A percentile compares a stretch with the other conserved stretches of the same genome.
phyloP scores from a whole-genome alignment of 2,113 vertebrate species.

The Pardalotus punctatus region DNA sequence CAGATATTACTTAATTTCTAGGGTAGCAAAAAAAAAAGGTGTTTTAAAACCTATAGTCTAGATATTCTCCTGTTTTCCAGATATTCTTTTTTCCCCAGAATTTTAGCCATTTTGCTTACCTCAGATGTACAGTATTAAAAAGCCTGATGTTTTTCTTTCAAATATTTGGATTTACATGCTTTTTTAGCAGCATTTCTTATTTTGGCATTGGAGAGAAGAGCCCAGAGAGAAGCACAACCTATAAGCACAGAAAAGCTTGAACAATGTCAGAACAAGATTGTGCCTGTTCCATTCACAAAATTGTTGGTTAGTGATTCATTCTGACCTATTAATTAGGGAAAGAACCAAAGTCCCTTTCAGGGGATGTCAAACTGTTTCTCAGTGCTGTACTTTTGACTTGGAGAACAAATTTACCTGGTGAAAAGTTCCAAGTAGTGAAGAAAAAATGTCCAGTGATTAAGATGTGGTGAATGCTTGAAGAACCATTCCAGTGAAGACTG shows the following conservation, averaged over 20 bases:
- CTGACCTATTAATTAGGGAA: not conserved
- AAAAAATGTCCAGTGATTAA: not conserved
- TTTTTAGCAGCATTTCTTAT: not conserved
- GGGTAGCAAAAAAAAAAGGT: not conserved
- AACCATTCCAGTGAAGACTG: not conserved
- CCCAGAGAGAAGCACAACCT: not conserved
- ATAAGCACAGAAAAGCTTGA: not conserved
- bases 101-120: not conserved
- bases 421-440: not conserved
- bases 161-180: not conserved
- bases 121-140: not conserved
- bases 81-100: not conserved
- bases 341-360: not conserved
- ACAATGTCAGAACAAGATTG: not conserved
- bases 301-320: not conserved
- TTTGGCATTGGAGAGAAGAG: not conserved
- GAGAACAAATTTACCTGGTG: not conserved
- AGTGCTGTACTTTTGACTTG: not conserved
- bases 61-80: not conserved
- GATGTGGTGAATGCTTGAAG: accelerated
- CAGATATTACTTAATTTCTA: not conserved
- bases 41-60: not conserved
- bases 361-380: not conserved
- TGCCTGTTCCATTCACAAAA: not conserved
- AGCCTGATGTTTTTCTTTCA: not conserved